Evolutionary conservation across 2,797 vertebrate genomes (phyloP), one percentile per base, ranked within the genome.

Genomic region (Remorina albescens): DNA sequence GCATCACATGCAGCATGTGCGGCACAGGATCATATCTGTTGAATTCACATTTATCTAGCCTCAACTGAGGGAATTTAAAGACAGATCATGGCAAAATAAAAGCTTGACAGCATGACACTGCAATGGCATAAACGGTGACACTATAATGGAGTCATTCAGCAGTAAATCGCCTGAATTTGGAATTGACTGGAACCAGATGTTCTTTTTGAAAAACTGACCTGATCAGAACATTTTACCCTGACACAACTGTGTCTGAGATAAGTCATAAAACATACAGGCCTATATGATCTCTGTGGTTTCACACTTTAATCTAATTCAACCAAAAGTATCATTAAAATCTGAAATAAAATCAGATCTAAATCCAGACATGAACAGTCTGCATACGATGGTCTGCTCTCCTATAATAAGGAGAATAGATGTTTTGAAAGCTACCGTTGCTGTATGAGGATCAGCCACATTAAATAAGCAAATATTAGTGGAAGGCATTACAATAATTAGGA

Each of bases 61-160:
- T 25, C 30, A 50, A 15, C 26, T 8, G 6, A 57, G 59, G 18
- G 60, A 65, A 46, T 30, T 23, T 71, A 50, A 59, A 68, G 26
- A 15, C 5, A 11, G 21, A 2, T 32, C 5, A 7, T 65, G 41
- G 9, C 18, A 26, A 16, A 12, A 46, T 21, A 30, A 39, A 11
- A 5, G 49, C 10, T 10, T 15, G 23, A 47, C 6, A 34, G 2
- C 12, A 47, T 2, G 25, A 57, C 25, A 25, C 2, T 6, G 23
- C 8, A 3, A 30, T 32, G 51, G 23, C 18, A 66, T 39, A 50
- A 16, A 16, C 15, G 21, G 37, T 15, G 18, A n/a, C n/a, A 37
- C 6, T 41, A 26, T 56, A n/a, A 8, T n/a, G 21, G 28, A 67
- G 28, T 59, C 30, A 51, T 25, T 55, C 30, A 19, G 6, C 9